Conservation (phyloP, 2,113 vertebrate species). For the Mus musculus region GRCm39 chr10:19203001-19203500, state of each 20-base stretch:
- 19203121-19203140: neutral
- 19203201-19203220: neutral
- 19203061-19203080: too few relatives aligned
- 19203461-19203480: neutral
- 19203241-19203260: neutral
- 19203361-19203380: neutral
- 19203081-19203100: neutral
- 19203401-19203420: neutral
- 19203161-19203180: neutral
- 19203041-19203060: neutral
- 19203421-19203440: neutral
- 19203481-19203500: too few relatives aligned
- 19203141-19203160: neutral
- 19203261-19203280: neutral
- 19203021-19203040: neutral
- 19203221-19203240: neutral
- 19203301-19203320: neutral
- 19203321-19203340: neutral
- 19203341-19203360: neutral
- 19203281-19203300: neutral
- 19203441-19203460: neutral
- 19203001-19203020: neutral
- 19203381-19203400: neutral
- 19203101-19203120: neutral
- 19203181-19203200: neutral